Evolutionary conservation across 2,797 vertebrate species (phyloP), one percentile per base, ranked within the genome.

Genomic region (Manis javanica): DNA sequence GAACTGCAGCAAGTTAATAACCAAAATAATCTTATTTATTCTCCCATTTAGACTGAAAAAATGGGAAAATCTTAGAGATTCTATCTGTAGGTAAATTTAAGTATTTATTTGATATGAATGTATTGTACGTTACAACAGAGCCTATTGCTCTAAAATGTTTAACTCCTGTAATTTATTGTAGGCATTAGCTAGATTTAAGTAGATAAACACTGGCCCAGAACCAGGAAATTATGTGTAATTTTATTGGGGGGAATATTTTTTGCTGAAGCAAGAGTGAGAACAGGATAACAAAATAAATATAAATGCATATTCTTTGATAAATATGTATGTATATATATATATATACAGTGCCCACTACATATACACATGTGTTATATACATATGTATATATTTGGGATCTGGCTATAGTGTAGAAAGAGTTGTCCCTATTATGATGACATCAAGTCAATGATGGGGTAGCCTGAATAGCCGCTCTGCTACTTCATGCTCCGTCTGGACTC

Each of bases 21-120:
- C 31, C 51, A 66, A 86, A 74, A 95, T 72, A 72, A 87, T 82
- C 39, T 61, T 90, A 74, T 42, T 85, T 96, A 29, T 46, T 64
- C 93, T 46, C 34, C 39, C 39, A 51, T 18, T 53, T 79, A 49
- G 51, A 3, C 49, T 34, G 5, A 64, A 77, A 34, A 46, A 90
- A 71, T 61, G 71, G 34, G 12, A 85, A 83, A 89, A 83, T 94
- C 61, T 51, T 94, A 81, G n/a, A 61, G 87, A 81, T 71, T 82
- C 14, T 37, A 19, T 84, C 74, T 72, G 68, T 53, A 59, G 46
- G 53, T 89, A 64, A 74, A 92, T 78, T 82, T n/a, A 53, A 66
- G 5, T 21, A 72, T 87, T 69, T 89, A 51, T 92, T 71, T 94
- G 7, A 23, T 87, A 53, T 53, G n/a, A 71, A 5, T 61, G 42